These are phyloP conservation scores for Crossaster papposus DNA, from an alignment of 53 echinoderm and acorn worm genomes.

Conservation along the genomic window DNA sequence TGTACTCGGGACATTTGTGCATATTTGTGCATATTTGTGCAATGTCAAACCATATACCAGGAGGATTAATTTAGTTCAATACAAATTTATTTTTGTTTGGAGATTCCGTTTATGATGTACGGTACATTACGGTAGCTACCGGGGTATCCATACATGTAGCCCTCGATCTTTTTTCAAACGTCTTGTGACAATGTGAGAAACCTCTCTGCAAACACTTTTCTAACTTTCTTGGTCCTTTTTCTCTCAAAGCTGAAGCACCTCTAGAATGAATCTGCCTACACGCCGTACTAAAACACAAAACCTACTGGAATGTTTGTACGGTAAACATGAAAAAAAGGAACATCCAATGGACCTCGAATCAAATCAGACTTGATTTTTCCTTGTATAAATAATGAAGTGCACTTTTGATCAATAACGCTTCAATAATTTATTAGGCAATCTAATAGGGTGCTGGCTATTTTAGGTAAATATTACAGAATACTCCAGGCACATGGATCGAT, in stretches of 20 bases:
- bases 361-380: conserved; percentile 1
- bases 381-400: conserved; percentile 29
- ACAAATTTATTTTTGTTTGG: too few relatives aligned
- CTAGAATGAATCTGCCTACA: not conserved
- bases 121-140: too few relatives aligned
- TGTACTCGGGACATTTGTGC: too few relatives aligned
- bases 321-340: not conserved
- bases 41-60: too few relatives aligned
- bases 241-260: not conserved
- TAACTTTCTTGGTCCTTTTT: too few relatives aligned
- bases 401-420: conserved; percentile 38
- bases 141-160: too few relatives aligned
- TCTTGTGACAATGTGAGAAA: too few relatives aligned
- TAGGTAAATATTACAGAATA: conserved; percentile 36
- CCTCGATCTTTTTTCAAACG: too few relatives aligned
- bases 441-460: not conserved
- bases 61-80: too few relatives aligned
- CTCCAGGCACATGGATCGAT: conserved; percentile 37
- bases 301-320: not conserved
- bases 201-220: too few relatives aligned
- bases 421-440: conserved; percentile 34
- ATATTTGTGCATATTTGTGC: too few relatives aligned
- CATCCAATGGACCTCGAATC: not conserved
- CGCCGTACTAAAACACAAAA: conserved; percentile 8
- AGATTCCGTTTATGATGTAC: too few relatives aligned